These are phyloP conservation scores for Muricea muricata DNA, from an alignment of 92 coral and sea anemone genomes.

Conservation along the genomic window DNA sequence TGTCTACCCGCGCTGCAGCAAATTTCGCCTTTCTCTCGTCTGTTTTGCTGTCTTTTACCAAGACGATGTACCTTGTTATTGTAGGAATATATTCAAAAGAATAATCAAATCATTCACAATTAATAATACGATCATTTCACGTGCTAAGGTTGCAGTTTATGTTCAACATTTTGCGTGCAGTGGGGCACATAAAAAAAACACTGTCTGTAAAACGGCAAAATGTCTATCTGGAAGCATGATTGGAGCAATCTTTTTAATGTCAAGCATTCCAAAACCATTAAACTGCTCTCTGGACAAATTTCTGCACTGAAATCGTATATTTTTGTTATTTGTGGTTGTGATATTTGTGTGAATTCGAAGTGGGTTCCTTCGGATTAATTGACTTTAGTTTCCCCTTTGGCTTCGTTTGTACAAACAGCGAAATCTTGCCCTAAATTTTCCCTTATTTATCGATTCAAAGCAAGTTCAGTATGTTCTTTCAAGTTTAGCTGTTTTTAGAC, in stretches of 20 bases:
- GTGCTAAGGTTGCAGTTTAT: neutral
- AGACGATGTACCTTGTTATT: neutral
- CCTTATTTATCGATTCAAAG: neutral
- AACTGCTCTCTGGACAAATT: neutral
- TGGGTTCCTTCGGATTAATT: too few species aligned
- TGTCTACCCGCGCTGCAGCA: neutral
- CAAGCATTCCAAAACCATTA: neutral
- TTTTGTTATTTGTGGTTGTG: too few species aligned
- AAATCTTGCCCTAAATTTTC: neutral
- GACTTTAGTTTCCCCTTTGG: too few species aligned
- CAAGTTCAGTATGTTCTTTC: neutral
- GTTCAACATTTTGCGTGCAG: neutral
- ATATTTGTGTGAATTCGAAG: too few species aligned
- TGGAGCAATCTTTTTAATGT: neutral
- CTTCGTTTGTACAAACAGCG: too few species aligned
- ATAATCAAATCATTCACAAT: neutral
- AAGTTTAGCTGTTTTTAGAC: neutral
- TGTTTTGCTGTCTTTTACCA: neutral
- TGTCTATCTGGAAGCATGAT: neutral
- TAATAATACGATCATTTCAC: neutral
- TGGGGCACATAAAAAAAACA: neutral
- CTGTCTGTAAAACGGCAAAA: neutral
- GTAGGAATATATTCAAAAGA: neutral
- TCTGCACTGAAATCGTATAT: neutral
- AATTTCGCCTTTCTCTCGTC: neutral